Evolutionary conservation across 2,797 vertebrate genomes (phyloP), one percentile per base, ranked within the genome.

Genomic region (Xiphorhynchus erythropygius): DNA sequence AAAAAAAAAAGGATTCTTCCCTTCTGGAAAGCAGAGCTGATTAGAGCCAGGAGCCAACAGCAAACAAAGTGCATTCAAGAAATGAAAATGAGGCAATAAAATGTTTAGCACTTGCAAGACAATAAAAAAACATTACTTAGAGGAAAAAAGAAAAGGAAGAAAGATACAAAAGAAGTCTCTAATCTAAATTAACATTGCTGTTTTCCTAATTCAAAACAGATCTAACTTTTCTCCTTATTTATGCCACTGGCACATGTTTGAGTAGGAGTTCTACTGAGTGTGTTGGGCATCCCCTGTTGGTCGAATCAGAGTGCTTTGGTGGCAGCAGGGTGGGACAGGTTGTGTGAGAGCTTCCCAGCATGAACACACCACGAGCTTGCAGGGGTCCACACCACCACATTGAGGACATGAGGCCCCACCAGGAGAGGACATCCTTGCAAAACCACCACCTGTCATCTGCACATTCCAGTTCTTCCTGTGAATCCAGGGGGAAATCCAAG

Each of bases 51-150:
- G 33, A 76, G n/a, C 35, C 76, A 76, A 59, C 44, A 81, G 32
- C 63, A 94, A 93, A 89, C 28, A 60, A 94, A 92, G 53, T 80
- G n/a, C 2, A 5, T 73, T 91, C 57, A 88, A 89, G 80, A 92
- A 95, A 93, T 79, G 27, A 91, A 91, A 94, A 84, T 44, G 39
- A 77, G 96, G 73, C 70, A 90, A 68, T 84, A 87, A 97, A 94
- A 95, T 71, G 42, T 93, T 96, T 86, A 92, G 50, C 57, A 33
- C 84, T 92, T 88, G 46, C 47, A 92, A 96, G 92, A 89, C 28
- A 87, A 70, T 60, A 90, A 94, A 87, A 44, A 93, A 62, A 17
- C 4, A 52, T 53, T 87, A 77, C 86, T 95, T 79, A 63, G 30
- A 89, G 62, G 14, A 60, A 68, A 77, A 89, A 80, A 47, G 30